Base-by-base conservation (phyloP, 1,140 invertebrate species). In the Papilio polytes region DNA sequence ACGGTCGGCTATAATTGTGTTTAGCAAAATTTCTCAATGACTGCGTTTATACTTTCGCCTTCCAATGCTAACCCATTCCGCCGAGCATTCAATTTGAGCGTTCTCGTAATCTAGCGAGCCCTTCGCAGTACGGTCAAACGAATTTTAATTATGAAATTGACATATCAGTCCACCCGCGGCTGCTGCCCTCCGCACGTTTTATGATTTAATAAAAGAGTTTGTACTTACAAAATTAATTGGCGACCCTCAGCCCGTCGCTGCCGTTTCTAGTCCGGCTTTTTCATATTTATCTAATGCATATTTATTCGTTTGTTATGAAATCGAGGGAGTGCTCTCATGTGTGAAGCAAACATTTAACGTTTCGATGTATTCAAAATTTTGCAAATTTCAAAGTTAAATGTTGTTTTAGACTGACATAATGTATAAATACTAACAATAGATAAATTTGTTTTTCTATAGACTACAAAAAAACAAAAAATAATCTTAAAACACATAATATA, bases 81-180 rank as follows among this genome's bases (percentile, higher is more conserved):
- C 80, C 81, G 84, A 89, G 88, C 86, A 93, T 94, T 93, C 87
- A 93, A 93, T 94, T 94, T 91, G 86, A 85, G 82, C 31, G 46
- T 82, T 87, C 89, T 88, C 87, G 86, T 92, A 94, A 94, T 93
- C 92, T 90, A 85, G 48, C 74, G 81, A 82, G 87, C 89, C 89
- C 90, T 89, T 81, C 81, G 85, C 79, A 81, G 70, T 74, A 94
- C 92, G 93, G 93, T 94, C 93, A 94, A 94, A 92, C 89, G 93
- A 88, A 92, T 92, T 94, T 94, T 93, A 94, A 94, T 94, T 93
- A 94, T 92, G 89, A 92, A 94, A 94, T 94, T 94, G 93, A 94
- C 93, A 94, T 93, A 94, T 94, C 93, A 89, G 81, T 85, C 59
- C 51, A 77, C 76, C 74, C 41, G 59, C 80, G 79, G 83, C 84